Evolutionary conservation across 2,113 vertebrate genomes (phyloP).

Genomic region (Mormyrus lacerda): DNA sequence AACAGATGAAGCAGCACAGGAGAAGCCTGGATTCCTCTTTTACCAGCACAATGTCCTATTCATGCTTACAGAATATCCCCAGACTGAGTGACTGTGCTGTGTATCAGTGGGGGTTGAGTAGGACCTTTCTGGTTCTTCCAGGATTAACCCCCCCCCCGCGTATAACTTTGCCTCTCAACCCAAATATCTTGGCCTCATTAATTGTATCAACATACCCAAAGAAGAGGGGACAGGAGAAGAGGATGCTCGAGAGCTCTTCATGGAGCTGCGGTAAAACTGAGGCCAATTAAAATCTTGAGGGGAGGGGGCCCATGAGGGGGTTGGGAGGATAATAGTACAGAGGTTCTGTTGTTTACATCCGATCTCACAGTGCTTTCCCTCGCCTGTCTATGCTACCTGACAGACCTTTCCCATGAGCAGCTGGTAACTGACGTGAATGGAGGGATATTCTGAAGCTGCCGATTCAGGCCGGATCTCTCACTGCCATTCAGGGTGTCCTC

Average conservation of each 20-base stretch:
- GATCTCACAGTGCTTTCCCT: not conserved
- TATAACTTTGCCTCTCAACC: conserved; percentile 6
- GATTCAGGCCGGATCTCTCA: not conserved
- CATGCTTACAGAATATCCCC: conserved; percentile 17
- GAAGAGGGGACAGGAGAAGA: not conserved
- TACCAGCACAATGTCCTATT: conserved; percentile 14
- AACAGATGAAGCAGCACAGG: not conserved
- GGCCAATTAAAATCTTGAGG: conserved; percentile 20
- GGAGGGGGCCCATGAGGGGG: not conserved
- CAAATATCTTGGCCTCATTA: conserved; percentile 17
- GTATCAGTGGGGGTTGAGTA: conserved; percentile 6
- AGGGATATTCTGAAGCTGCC: not conserved
- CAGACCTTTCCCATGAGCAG: not conserved
- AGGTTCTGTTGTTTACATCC: not conserved
- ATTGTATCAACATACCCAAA: conserved; percentile 24
- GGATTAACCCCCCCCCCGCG: conserved; percentile 13
- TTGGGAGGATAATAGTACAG: not conserved
- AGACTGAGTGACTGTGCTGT: not conserved
- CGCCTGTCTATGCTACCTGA: not conserved
- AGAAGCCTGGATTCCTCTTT: not conserved
- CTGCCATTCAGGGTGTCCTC: not conserved
- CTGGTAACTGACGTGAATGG: not conserved
- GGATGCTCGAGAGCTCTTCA: not conserved
- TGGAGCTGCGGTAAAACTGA: conserved; percentile 10
- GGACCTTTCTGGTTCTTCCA: conserved; percentile 1